Evolutionary conservation across 2,888 invertebrate genomes (phyloP).

Genomic region (Helleia helle): DNA sequence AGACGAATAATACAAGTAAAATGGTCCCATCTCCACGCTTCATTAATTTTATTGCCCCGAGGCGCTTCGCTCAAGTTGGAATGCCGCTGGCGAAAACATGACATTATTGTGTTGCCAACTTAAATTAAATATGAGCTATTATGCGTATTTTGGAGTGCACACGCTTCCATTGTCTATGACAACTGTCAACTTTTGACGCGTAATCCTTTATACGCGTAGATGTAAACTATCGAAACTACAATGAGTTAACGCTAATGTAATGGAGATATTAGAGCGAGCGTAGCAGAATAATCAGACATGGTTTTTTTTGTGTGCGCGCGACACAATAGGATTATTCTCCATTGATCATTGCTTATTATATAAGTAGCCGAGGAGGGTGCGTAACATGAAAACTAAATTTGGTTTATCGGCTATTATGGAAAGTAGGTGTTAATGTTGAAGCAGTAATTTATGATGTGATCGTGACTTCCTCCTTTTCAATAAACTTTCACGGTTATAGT

Average conservation of each 20-base stretch:
- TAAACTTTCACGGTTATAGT: constrained; percentile 36
- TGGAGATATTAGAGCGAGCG: constrained; percentile 70
- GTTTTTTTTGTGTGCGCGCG: constrained; percentile 62
- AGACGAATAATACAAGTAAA: constrained; percentile 75
- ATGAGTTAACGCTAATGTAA: constrained; percentile 59
- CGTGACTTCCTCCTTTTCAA: constrained; percentile 59
- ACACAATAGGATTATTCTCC: constrained; percentile 73
- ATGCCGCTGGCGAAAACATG: constrained; percentile 63
- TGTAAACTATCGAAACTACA: constrained; percentile 31
- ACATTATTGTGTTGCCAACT: constrained; percentile 66
- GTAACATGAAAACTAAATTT: constrained; percentile 74
- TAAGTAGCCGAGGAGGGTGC: constrained; percentile 67
- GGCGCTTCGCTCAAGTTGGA: constrained; percentile 60
- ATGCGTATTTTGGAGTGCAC: constrained; percentile 53
- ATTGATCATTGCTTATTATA: constrained; percentile 73
- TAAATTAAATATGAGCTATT: constrained; percentile 68
- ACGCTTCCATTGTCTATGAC: constrained; percentile 52
- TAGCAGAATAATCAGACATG: constrained; percentile 68
- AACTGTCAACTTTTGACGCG: constrained; percentile 63
- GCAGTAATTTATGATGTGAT: constrained; percentile 60
- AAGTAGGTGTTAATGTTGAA: constrained; percentile 71
- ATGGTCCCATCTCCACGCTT: constrained; percentile 74
- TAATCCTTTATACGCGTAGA: constrained; percentile 49
- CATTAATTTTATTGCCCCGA: constrained; percentile 73
- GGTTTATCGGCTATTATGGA: constrained; percentile 74